Evolutionary conservation across 2,113 vertebrate genomes (phyloP), one percentile per base, ranked within the genome.

Genomic region (Notothenia coriiceps): DNA sequence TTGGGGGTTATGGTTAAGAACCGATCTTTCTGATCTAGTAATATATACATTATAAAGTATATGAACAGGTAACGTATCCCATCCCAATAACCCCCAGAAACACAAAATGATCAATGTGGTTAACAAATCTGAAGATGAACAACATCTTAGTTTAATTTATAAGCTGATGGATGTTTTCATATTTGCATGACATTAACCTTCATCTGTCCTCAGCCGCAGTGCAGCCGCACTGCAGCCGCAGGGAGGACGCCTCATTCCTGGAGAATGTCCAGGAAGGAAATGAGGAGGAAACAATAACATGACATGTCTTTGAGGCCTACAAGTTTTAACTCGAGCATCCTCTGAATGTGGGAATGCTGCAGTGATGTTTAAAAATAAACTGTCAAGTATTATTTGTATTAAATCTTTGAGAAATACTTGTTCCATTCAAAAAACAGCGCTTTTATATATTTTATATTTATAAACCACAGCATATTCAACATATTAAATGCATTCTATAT

Each of bases 251-350:
- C 51, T 57, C 70, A 62, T 18, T 63, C n/a, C 35, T 74, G 50
- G 35, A 74, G 70, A 64, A 74, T 64, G 62, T 74, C 22, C 51
- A 54, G 35, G 29, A 63, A 74, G 59, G 71, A 74, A 74, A 63
- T 44, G 49, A 62, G 47, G 9, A 51, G 57, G 57, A 61, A 72
- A 43, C 46, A 61, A 72, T 51, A 61, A 72, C 20, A 55, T 17
- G 17, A 70, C 52, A 70, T 46, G 15, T 44, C n/a, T 44, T 22
- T 10, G 35, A 43, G 18, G 12, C 60, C 43, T 35, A 43, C 35
- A 43, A 6, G n/a, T 62, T 40, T 40, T 18, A 56, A 49, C 43
- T 35, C 43, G 43, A 47, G 40, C 14, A 18, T 57, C 14, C 14
- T 69, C 35, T 22, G 66, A 43, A 55, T 55, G n/a, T 17, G 7